Conservation (phyloP, 2,113 vertebrate species). For the Balaenoptera acutorostrata region DNA sequence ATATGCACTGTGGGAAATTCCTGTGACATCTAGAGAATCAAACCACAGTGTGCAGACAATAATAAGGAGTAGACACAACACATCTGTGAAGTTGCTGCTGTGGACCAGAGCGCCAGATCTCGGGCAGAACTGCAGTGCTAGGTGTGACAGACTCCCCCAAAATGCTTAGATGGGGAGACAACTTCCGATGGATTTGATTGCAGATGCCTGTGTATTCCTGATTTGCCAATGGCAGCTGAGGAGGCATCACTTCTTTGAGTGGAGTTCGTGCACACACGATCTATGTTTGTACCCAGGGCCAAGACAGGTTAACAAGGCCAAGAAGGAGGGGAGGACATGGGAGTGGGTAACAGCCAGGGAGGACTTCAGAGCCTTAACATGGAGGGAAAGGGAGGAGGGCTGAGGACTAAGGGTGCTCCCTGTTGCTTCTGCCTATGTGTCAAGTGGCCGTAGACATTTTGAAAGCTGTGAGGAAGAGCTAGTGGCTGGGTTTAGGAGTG, state of each 20-base stretch:
- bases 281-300: slow-evolving; percentile 50
- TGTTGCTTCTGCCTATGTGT: slow-evolving; percentile 50
- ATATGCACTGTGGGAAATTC: not conserved
- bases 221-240: slow-evolving; percentile 39
- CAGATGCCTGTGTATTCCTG: not conserved
- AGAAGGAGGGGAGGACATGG: slow-evolving; percentile 63
- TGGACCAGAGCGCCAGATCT: not conserved
- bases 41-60: not conserved
- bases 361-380: slow-evolving; percentile 52
- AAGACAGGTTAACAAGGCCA: slow-evolving; percentile 61
- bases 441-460: slow-evolving; percentile 67
- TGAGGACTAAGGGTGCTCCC: slow-evolving; percentile 58
- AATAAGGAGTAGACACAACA: not conserved
- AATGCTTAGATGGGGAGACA: slow-evolving; percentile 64
- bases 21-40: not conserved
- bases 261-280: slow-evolving; percentile 18
- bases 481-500: slow-evolving; percentile 55
- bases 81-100: not conserved
- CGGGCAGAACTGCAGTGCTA: not conserved
- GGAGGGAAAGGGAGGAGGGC: slow-evolving; percentile 65
- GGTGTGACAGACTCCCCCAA: slow-evolving; percentile 12
- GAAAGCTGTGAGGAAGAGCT: slow-evolving; percentile 73
- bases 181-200: slow-evolving; percentile 5
- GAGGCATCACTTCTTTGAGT: not conserved
- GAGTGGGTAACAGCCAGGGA: slow-evolving; percentile 69